phyloP scores from a whole-genome alignment of 2,888 invertebrate genomes.

The Priocnemis perturbator region DNA sequence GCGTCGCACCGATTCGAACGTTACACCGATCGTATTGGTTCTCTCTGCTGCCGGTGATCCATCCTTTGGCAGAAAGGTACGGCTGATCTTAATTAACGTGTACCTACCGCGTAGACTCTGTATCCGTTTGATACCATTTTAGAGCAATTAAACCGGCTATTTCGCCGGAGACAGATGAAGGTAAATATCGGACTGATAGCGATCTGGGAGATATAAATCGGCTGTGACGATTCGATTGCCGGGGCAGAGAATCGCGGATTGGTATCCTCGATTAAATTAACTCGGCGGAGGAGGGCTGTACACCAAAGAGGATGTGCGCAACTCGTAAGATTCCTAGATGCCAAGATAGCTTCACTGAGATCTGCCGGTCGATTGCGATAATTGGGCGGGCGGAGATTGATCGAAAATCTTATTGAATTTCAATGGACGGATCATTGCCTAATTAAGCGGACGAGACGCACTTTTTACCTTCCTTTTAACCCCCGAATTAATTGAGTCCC shows the following conservation, averaged over 20 bases:
- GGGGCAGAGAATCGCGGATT: constrained; percentile 44
- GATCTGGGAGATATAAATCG: constrained; percentile 68
- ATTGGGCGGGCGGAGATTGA: constrained; percentile 65
- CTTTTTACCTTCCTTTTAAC: constrained; percentile 32
- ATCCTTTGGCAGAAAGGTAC: background rate
- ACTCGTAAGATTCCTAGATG: constrained; percentile 66
- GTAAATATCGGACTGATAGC: constrained; percentile 63
- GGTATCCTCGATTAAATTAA: constrained; percentile 46
- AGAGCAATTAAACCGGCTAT: constrained; percentile 56
- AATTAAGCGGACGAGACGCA: constrained; percentile 48
- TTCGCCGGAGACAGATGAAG: constrained; percentile 53
- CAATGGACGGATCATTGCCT: constrained; percentile 51
- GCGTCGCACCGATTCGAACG: too few relatives aligned
- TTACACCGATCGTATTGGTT: too few relatives aligned
- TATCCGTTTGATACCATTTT: constrained; percentile 47
- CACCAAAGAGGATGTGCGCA: constrained; percentile 33
- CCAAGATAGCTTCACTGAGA: constrained; percentile 68
- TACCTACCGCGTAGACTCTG: constrained; percentile 1
- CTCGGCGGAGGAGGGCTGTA: constrained; percentile 28
- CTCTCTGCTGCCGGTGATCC: too few relatives aligned
- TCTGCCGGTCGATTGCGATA: constrained; percentile 71
- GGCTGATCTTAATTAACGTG: constrained; percentile 41
- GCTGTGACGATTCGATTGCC: constrained; percentile 60
- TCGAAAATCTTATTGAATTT: constrained; percentile 59
- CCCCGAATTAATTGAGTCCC: constrained; percentile 43